Base-by-base conservation (phyloP, 2,888 invertebrate genomes). In the Scaptomyza flava region DNA sequence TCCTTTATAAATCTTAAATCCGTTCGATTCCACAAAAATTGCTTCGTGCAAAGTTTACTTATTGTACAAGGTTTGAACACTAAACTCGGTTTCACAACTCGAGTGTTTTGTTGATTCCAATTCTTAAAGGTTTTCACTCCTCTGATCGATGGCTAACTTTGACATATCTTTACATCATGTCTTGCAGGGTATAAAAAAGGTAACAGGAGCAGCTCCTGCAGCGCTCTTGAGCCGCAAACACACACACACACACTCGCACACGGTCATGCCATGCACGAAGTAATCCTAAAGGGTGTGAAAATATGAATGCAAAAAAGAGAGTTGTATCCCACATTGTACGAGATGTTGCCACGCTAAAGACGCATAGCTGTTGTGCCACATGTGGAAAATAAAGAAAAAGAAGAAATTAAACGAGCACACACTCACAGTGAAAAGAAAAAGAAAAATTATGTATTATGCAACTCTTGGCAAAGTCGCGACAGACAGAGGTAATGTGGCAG, bases 261-360 rank as follows among this genome's bases (percentile, higher is more conserved):
- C 30, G 66, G 48, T 61, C 61, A 68, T 70, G 78, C 73, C 72
- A 81, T 86, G 84, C 83, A 70, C 81, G 84, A 79, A 84, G 79
- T 81, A 79, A 78, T 87, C 84, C 87, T 83, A 84, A 86, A 87
- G 87, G 83, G 83, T 86, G 83, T 83, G 87, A 87, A 87, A 83
- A 87, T 79, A 73, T 82, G 83, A 85, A 86, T 82, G 86, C 86
- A 85, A 54, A 71, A 66, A 82, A 80, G 81, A 69, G 79, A 60
- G 57, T 41, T 41, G 38, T 63, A 23, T 23, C 47, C 58, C 60
- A 61, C 48, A 61, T 60, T 36, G 43, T 50, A 33, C 54, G 48
- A 50, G 61, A n/a, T 36, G 27, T 50, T 50, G 45, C 64, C 43
- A 59, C 17, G 14, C 54, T 66, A 48, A 77, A 77, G 77, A 73